Evolutionary conservation across 1,140 invertebrate genomes (phyloP).

Genomic region (Chelonus insularis): DNA sequence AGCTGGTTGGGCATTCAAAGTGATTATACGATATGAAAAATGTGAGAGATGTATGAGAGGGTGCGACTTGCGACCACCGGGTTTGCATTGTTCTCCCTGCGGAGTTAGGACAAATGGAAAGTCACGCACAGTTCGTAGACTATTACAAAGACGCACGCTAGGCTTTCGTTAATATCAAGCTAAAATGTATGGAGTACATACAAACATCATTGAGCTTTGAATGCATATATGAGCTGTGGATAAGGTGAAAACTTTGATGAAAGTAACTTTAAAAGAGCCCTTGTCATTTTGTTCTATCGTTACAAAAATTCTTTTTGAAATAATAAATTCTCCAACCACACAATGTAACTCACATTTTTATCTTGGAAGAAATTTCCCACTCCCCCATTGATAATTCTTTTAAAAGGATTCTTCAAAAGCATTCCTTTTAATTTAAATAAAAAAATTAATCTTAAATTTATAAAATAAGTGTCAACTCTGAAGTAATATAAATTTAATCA

Average conservation of each 20-base stretch:
- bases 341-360: no score
- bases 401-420: no score
- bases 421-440: no score
- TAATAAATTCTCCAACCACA: no score
- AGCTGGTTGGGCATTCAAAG: slow-evolving; percentile 8
- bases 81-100: slow-evolving; percentile 36
- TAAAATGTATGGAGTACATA: no score
- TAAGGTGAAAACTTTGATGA: background rate
- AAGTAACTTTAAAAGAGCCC: background rate
- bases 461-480: no score
- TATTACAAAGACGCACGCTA: slow-evolving; percentile 21
- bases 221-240: background rate
- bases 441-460: no score
- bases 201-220: background rate
- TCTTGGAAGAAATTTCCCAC: no score
- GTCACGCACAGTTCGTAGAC: slow-evolving; percentile 21
- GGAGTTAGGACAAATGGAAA: slow-evolving; percentile 23
- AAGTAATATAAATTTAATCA: no score
- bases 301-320: no score
- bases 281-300: no score
- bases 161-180: background rate
- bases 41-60: slow-evolving; percentile 32
- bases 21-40: slow-evolving; percentile 31
- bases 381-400: no score
- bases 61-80: slow-evolving; percentile 34